phyloP scores from a whole-genome alignment of 2,113 vertebrate species.

The Pontoporia blainvillei region DNA sequence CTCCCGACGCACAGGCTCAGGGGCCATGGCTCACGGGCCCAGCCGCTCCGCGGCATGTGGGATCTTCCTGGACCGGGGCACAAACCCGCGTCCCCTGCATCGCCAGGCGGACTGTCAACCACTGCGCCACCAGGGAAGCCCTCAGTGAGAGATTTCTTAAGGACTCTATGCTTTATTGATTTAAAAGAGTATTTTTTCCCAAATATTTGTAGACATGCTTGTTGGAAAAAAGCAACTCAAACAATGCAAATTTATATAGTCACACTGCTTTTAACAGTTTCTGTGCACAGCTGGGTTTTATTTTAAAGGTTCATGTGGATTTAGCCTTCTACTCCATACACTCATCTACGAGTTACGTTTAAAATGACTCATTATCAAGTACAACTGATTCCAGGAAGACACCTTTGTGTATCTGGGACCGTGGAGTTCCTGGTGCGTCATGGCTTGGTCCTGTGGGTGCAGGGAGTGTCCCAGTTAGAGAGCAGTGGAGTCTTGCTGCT shows the following conservation, averaged over 20 bases:
- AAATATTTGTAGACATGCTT: background rate
- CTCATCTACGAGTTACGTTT: background rate
- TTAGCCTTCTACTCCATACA: background rate
- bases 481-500: background rate
- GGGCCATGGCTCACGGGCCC: too few relatives aligned
- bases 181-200: background rate
- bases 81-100: too few relatives aligned
- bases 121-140: too few relatives aligned
- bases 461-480: background rate
- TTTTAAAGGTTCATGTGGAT: slow-evolving; percentile 38
- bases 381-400: background rate
- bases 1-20: too few relatives aligned
- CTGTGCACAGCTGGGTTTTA: slow-evolving; percentile 18
- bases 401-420: background rate
- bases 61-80: too few relatives aligned
- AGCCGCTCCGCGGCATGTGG: too few relatives aligned
- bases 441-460: background rate
- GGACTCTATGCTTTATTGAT: background rate
- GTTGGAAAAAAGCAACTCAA: background rate
- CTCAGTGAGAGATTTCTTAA: background rate
- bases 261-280: background rate
- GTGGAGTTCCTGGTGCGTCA: background rate
- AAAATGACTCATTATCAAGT: background rate
- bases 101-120: too few relatives aligned
- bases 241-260: background rate